Base-by-base conservation (phyloP, 1,140 invertebrate species). In the Zelostemma sp. region DNA sequence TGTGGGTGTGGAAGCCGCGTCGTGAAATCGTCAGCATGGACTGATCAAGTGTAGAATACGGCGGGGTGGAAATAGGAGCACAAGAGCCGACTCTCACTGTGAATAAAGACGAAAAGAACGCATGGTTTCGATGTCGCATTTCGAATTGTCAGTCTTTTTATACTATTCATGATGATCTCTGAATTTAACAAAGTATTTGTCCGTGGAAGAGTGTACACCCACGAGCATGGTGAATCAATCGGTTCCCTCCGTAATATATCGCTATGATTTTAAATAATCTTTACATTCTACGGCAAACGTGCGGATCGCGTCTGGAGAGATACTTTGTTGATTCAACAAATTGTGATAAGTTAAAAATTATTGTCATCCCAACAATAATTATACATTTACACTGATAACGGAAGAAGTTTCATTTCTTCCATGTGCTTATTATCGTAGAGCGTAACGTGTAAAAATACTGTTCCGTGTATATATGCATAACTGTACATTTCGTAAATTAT, bases 401-500 rank as follows among this genome's bases (percentile, higher is more conserved):
- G 57, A 71, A 18, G 46, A 18, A 72, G 46, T 49, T 35, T 48
- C 62, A 56, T 72, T 64, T 72, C 60, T 45, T 66, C 60, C 61
- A 50, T 53, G 69, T 72, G 69, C 69, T 67, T 72, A 64, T 62
- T 58, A 66, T 63, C 49, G 60, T 70, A 46, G 62, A 63, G 55
- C 68, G 63, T 67, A 59, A 21, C 49, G 54, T 72, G 59, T 66
- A 72, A 67, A 63, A 62, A 72, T 67, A 49, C 25, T 63, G 58
- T 59, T 72, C 55, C 63, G 63, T 72, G 63, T 72, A 72, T 53
- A 72, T 72, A 72, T 48, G 55, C 59, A 67, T 63, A 58, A 66
- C 56, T 72, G 59, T 72, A 72, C 51, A 67, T 72, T 57, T 72
- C 62, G 62, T 72, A 72, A 72, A 67, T 72, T 72, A 72, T 72